Percentiles rank a stretch among this genome's conserved stretches.
Evolutionary conservation across 2,113 vertebrate genomes (phyloP).

Genomic region (Uria aalge): DNA sequence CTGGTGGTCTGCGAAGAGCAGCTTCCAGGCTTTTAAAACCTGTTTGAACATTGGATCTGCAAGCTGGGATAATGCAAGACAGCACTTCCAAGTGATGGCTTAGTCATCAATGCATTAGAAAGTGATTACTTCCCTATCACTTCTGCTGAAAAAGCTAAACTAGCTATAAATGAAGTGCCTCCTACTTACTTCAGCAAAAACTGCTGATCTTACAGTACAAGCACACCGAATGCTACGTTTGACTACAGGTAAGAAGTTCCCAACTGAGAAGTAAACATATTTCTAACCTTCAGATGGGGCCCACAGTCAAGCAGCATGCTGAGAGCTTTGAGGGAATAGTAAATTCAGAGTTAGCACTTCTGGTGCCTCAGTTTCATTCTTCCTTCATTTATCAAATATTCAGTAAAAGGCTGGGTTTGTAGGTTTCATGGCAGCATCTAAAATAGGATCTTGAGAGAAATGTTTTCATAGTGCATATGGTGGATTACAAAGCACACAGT

Average conservation of each 20-base stretch:
- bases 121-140: not conserved
- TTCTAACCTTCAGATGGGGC: not conserved
- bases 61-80: conserved; percentile 53
- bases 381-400: not conserved
- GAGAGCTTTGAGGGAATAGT: not conserved
- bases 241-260: not conserved
- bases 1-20: not conserved
- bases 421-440: not conserved
- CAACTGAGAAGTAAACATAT: not conserved
- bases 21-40: conserved; percentile 28
- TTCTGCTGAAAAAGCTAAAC: not conserved
- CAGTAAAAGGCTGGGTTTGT: not conserved
- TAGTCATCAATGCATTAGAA: conserved; percentile 35
- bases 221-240: not conserved
- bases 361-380: not conserved
- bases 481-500: not conserved
- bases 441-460: not conserved
- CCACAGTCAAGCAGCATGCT: not conserved
- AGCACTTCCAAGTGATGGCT: conserved; percentile 4
- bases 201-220: not conserved
- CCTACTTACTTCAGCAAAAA: not conserved
- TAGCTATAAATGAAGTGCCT: not conserved
- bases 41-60: not conserved
- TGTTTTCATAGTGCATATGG: not conserved
- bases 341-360: not conserved